A percentile compares a stretch with the other conserved stretches of the same genome.
Conservation (phyloP, 1,140 invertebrate genomes). For the Ceratina calcarata region DNA sequence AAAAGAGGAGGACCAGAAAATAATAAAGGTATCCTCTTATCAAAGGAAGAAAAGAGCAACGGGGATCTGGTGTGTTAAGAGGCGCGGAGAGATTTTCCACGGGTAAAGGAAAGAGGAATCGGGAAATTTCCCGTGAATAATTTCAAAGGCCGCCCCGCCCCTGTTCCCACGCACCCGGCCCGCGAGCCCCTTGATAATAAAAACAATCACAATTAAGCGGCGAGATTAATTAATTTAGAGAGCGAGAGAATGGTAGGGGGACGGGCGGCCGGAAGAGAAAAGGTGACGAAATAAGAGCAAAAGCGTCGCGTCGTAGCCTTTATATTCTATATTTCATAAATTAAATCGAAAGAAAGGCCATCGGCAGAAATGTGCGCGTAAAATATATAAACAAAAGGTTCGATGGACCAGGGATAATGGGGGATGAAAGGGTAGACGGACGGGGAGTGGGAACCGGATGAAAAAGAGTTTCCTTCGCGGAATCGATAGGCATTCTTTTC, state of each 20-base stretch:
- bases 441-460: neutral
- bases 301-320: neutral
- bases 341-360: neutral
- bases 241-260: neutral
- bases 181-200: constrained; percentile 17
- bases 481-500: constrained; percentile 44
- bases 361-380: neutral
- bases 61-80: neutral
- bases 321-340: constrained; percentile 1
- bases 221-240: constrained; percentile 14
- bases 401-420: constrained; percentile 32
- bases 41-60: constrained; percentile 1
- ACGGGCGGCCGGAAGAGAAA: neutral
- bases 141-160: constrained; percentile 9
- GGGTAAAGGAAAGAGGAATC: constrained; percentile 7
- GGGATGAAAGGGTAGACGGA: neutral
- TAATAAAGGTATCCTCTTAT: constrained; percentile 43
- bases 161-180: neutral
- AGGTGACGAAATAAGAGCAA: neutral
- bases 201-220: constrained; percentile 40
- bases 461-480: constrained; percentile 17
- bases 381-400: constrained; percentile 14
- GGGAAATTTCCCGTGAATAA: constrained; percentile 35
- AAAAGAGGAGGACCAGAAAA: constrained; percentile 24
- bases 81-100: constrained; percentile 12